These are phyloP conservation scores for Microctenopoma lineatum DNA, from an alignment of 2,797 vertebrate genomes.

Conservation along the genomic window DNA sequence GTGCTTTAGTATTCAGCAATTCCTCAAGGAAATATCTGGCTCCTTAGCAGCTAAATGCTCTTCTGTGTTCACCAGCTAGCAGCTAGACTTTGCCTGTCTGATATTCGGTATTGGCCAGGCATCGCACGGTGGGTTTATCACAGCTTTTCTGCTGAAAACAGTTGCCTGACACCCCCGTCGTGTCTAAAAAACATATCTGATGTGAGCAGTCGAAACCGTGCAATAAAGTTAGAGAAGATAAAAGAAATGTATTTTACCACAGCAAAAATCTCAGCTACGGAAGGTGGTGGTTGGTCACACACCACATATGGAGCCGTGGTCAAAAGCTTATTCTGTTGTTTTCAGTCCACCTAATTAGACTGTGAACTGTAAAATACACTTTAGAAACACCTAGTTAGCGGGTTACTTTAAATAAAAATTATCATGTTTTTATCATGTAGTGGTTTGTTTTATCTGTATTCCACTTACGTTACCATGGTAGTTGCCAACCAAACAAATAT, in stretches of 20 bases:
- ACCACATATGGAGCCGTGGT: background rate
- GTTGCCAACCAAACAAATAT: too few species aligned
- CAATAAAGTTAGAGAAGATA: background rate
- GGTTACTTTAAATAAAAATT: background rate
- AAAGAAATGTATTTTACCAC: background rate
- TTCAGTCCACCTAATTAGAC: background rate
- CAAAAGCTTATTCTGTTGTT: background rate
- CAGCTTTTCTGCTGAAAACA: conserved; percentile 2
- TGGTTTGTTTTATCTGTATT: too few species aligned
- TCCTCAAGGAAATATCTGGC: conserved; percentile 3
- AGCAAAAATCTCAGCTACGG: too few species aligned
- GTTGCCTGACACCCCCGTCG: background rate
- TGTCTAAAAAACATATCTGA: conserved; percentile 5
- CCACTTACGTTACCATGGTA: too few species aligned
- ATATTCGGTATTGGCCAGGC: conserved; percentile 19
- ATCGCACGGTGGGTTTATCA: background rate
- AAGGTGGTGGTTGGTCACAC: too few species aligned
- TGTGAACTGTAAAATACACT: background rate
- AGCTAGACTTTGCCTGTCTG: conserved; percentile 11
- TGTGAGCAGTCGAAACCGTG: background rate
- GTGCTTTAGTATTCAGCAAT: conserved; percentile 10
- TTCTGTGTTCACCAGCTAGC: background rate
- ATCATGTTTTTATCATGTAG: too few species aligned
- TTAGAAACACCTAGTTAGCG: background rate
- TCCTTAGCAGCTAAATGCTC: background rate